Conservation (phyloP, 2,797 vertebrate genomes). For the Perodicticus potto region DNA sequence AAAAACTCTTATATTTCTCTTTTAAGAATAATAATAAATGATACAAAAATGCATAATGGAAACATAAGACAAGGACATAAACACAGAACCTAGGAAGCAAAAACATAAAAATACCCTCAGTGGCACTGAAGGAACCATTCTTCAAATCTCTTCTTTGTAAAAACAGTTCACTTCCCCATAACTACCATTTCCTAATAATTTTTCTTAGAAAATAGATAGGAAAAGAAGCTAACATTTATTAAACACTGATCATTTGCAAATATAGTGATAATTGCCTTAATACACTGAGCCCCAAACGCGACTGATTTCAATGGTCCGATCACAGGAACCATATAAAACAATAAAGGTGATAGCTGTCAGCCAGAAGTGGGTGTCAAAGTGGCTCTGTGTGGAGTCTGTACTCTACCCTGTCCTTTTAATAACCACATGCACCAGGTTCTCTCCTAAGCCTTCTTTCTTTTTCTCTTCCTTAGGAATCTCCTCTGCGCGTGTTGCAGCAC, state of each 20-base stretch:
- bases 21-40: background rate
- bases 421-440: background rate
- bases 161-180: background rate
- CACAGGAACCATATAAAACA: background rate
- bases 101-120: background rate
- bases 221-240: background rate
- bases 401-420: background rate
- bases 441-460: background rate
- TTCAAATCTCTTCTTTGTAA: background rate
- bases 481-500: background rate
- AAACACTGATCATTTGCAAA: background rate
- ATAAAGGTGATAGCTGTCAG: background rate
- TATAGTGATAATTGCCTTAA: background rate
- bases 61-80: background rate
- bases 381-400: background rate
- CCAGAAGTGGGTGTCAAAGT: background rate
- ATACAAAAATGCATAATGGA: background rate
- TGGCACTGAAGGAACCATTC: background rate
- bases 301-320: background rate
- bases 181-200: background rate
- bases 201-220: background rate
- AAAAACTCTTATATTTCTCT: background rate
- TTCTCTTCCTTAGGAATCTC: background rate
- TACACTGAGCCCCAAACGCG: background rate
- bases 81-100: background rate